Conservation (phyloP, 2,888 invertebrate species). For the Monopis laevigella region DNA sequence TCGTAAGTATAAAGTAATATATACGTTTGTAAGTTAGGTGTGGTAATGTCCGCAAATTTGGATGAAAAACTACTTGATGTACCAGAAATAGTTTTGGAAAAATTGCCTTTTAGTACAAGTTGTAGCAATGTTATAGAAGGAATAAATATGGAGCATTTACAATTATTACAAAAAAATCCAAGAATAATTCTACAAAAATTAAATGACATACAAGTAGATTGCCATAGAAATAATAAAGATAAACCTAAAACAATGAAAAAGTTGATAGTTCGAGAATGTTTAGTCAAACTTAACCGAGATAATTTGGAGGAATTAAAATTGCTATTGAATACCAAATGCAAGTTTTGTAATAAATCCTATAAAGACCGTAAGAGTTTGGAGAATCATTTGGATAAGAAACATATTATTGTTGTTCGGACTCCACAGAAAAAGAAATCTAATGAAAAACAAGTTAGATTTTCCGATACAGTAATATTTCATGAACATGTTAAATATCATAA, state of each 20-base stretch:
- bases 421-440: too few species aligned
- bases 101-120: too few species aligned
- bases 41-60: too few species aligned
- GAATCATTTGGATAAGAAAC: slow-evolving; percentile 44
- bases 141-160: too few species aligned
- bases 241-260: not conserved
- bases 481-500: slow-evolving; percentile 45
- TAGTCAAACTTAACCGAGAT: not conserved
- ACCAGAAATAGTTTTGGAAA: too few species aligned
- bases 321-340: slow-evolving; percentile 24
- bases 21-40: too few species aligned
- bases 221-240: not conserved
- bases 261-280: not conserved
- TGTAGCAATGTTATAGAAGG: too few species aligned
- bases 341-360: slow-evolving; percentile 44
- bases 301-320: not conserved
- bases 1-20: too few species aligned
- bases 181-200: too few species aligned
- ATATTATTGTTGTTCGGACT: slow-evolving; percentile 31
- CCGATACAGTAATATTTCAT: slow-evolving; percentile 46
- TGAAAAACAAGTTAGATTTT: slow-evolving; percentile 37
- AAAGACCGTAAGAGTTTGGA: slow-evolving; percentile 34
- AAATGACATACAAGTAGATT: too few species aligned
- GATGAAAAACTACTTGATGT: too few species aligned
- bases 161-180: too few species aligned